Evolutionary conservation across 2,797 vertebrate species (phyloP), one percentile per base, ranked within the genome.

Genomic region (Ptychobarbus kaznakovi): DNA sequence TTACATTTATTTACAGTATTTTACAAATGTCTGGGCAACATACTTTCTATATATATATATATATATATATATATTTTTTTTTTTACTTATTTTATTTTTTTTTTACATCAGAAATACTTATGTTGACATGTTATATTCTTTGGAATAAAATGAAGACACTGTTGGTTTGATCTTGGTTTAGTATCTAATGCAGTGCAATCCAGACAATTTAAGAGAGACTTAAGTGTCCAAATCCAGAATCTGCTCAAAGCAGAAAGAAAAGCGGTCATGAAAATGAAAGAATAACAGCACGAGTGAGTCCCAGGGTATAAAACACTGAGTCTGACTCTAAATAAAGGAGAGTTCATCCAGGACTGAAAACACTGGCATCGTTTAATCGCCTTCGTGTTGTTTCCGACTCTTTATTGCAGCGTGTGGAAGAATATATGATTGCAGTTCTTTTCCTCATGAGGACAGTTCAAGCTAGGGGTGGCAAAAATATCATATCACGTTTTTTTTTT

Each of bases 191-290:
- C 38, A n/a, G 22, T 51, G 20, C 13, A 58, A 72, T 87, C 74
- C 61, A 69, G 35, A 22, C 61, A 83, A 75, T 85, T 78, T 42
- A 42, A 6, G 73, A 9, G 51, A 20, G 61, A 15, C 25, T 63
- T 38, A 58, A 44, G 51, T 7, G 49, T 83, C 79, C 42, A 44
- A 46, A 74, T 58, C 22, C 69, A 25, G 6, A 25, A 15, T 25
- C 49, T 58, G 25, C 70, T 53, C 65, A 44, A 15, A 15, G 42
- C 79, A 40, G 51, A 84, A 61, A 78, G 56, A 79, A 82, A 73
- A 61, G 51, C 46, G 9, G 22, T 66, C 38, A 28, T 53, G 35
- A 78, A 56, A 79, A 82, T 73, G 72, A 85, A 12, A 87, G 78
- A 16, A 88, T 74, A 68, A 38, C 49, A 28, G 65, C 74, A 18